Percentiles rank a stretch among this genome's conserved stretches.
These are phyloP conservation scores for Anguilla megastoma DNA, from an alignment of 2,797 vertebrate species.

Conservation along the genomic window DNA sequence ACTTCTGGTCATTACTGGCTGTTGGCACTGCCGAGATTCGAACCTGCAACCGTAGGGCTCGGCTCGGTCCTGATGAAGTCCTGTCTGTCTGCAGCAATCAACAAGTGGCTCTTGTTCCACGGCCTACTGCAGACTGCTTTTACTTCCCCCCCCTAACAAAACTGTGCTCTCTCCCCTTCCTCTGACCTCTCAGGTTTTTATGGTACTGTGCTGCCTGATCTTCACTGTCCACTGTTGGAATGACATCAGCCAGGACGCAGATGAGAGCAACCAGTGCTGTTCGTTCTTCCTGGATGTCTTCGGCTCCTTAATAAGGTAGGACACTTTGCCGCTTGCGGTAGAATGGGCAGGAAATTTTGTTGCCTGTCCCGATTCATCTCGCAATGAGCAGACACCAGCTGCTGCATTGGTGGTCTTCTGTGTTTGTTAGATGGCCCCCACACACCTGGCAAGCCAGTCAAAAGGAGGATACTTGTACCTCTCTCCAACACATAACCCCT, in stretches of 20 bases:
- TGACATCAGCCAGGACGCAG: conserved; percentile 38
- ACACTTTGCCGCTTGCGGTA: not conserved
- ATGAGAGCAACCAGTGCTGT: conserved; percentile 39
- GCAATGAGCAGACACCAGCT: too few relatives aligned
- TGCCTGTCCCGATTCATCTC: too few relatives aligned
- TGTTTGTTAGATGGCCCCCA: too few relatives aligned
- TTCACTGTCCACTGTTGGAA: conserved; percentile 23
- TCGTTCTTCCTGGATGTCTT: conserved; percentile 52
- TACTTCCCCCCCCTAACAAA: not conserved
- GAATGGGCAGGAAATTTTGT: too few relatives aligned
- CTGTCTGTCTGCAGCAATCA: too few relatives aligned
- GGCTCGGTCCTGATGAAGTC: too few relatives aligned
- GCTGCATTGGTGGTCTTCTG: too few relatives aligned
- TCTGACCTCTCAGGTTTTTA: conserved; percentile 32
- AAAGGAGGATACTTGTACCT: too few relatives aligned
- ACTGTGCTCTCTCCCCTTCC: not conserved
- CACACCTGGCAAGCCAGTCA: too few relatives aligned
- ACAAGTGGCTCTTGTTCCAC: not conserved
- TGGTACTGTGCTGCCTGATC: conserved; percentile 35
- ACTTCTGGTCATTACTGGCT: not conserved
- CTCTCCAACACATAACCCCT: too few relatives aligned
- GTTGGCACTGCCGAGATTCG: not conserved
- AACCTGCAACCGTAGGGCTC: not conserved
- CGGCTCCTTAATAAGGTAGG: conserved; percentile 64
- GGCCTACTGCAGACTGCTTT: not conserved